phyloP scores from a whole-genome alignment of 2,797 vertebrate species.

The Sebastes matsubarae region DNA sequence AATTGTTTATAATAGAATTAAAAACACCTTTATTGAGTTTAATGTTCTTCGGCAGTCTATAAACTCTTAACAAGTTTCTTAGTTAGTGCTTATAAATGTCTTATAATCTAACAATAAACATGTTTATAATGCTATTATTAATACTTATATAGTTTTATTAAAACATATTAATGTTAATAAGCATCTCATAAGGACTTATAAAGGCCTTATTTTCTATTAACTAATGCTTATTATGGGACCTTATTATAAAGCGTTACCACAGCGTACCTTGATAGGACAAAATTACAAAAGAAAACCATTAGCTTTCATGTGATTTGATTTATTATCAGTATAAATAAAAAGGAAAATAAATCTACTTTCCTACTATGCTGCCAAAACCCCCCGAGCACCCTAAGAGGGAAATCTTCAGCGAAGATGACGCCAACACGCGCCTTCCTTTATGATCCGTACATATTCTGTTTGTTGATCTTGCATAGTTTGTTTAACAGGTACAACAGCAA shows the following conservation, averaged over 20 bases:
- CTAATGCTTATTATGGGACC: no score
- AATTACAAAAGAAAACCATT: neutral
- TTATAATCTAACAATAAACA: no score
- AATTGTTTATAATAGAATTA: no score
- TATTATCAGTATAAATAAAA: neutral
- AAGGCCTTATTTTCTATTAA: no score
- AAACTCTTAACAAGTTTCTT: no score
- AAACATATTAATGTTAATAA: no score
- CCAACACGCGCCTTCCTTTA: neutral
- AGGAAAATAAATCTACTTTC: neutral
- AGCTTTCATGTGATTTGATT: neutral
- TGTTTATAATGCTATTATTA: no score
- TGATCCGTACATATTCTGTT: neutral
- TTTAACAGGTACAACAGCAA: constrained; percentile 44
- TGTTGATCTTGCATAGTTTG: neutral
- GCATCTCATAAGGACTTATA: no score
- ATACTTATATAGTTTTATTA: no score
- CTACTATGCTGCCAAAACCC: neutral
- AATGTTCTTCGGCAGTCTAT: no score
- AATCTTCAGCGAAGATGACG: neutral
- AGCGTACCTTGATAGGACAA: neutral
- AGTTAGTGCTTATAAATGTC: no score
- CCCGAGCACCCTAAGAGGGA: neutral
- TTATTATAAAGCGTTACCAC: neutral
- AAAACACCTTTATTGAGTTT: no score